phyloP scores from a whole-genome alignment of 2,113 vertebrate genomes.

The Sturnus vulgaris region DNA sequence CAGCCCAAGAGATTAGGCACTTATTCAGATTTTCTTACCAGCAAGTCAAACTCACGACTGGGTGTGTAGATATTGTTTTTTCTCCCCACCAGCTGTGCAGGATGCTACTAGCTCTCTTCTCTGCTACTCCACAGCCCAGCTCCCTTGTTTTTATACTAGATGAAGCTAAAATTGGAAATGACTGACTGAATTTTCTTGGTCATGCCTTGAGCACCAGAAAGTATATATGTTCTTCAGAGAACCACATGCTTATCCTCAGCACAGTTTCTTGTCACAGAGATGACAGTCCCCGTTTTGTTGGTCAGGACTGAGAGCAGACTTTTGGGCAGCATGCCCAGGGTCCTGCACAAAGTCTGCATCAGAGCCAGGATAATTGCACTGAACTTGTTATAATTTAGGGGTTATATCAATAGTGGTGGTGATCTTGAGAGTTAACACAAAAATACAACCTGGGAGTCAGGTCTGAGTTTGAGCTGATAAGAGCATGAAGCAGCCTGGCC shows the following conservation, averaged over 20 bases:
- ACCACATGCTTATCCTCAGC: neutral
- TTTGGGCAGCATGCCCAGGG: neutral
- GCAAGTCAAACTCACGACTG: neutral
- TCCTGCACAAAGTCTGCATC: neutral
- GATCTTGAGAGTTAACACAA: neutral
- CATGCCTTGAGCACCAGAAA: neutral
- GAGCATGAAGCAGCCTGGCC: neutral
- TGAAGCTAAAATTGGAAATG: neutral
- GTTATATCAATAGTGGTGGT: neutral
- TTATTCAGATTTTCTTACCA: neutral
- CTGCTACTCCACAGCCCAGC: neutral
- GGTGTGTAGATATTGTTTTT: neutral
- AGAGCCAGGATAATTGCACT: neutral
- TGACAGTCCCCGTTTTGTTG: neutral
- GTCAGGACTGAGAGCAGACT: neutral
- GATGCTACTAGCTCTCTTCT: neutral
- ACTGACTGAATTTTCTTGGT: neutral
- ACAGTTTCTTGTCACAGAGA: neutral
- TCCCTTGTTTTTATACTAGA: neutral
- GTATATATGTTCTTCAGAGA: accelerated
- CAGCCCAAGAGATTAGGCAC: neutral
- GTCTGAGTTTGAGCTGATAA: neutral
- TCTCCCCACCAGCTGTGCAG: neutral
- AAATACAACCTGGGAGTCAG: neutral
- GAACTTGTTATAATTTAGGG: neutral